Conservation (phyloP, 2,113 vertebrate genomes). For the Marcusenius ussheri region DNA sequence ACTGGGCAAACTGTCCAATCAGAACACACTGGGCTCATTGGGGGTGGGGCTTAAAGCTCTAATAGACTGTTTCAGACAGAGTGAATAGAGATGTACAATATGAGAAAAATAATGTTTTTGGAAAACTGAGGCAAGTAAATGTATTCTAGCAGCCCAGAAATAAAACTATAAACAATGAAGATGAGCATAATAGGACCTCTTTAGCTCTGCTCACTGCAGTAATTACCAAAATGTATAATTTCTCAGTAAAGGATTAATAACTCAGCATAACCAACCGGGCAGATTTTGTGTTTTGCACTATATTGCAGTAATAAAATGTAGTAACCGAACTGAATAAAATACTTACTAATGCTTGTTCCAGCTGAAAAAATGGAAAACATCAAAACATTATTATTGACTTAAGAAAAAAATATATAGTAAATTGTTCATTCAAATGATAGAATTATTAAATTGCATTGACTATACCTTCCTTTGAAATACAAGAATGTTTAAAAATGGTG, state of each 20-base stretch:
- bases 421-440: not conserved
- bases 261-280: not conserved
- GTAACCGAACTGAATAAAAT: not conserved
- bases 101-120: not conserved
- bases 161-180: not conserved
- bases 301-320: not conserved
- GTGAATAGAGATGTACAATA: too few relatives aligned
- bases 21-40: too few relatives aligned
- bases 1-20: too few relatives aligned
- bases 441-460: not conserved
- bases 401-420: not conserved
- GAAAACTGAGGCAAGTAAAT: not conserved
- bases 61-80: too few relatives aligned
- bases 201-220: not conserved
- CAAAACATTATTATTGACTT: not conserved
- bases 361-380: slow-evolving; percentile 29
- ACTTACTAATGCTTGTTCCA: slow-evolving; percentile 34
- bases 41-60: too few relatives aligned
- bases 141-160: not conserved
- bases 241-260: not conserved
- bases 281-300: not conserved
- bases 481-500: not conserved
- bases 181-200: not conserved
- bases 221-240: not conserved
- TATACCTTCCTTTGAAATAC: not conserved